Evolutionary conservation across 2,888 invertebrate genomes (phyloP).

Genomic region (Hydroisotoma schaefferi): DNA sequence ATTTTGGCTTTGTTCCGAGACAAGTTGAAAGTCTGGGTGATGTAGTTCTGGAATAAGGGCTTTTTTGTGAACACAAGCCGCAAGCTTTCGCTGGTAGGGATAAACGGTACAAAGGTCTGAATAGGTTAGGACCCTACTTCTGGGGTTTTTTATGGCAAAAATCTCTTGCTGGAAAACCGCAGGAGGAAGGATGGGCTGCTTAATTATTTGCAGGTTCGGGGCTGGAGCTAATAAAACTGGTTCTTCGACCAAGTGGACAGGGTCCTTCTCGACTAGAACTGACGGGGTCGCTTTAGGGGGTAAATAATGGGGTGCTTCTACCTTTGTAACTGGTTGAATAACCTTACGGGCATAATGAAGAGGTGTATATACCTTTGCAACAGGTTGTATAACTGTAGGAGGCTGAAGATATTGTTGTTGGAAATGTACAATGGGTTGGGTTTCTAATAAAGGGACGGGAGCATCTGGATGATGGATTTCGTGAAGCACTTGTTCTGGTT

Average conservation of each 20-base stretch:
- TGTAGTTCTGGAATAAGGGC: conserved; percentile 24
- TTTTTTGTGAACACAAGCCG: conserved; percentile 22
- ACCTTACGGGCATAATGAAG: too few species aligned
- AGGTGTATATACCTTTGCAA: background rate
- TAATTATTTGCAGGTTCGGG: conserved; percentile 13
- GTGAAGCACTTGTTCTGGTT: background rate
- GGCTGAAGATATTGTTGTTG: conserved; percentile 1
- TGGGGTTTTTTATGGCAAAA: conserved; percentile 26
- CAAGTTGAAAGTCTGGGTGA: conserved; percentile 23
- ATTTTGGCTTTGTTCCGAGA: background rate
- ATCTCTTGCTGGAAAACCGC: conserved; percentile 25
- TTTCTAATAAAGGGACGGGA: too few species aligned
- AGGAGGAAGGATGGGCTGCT: conserved; percentile 24
- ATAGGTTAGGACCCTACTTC: conserved; percentile 12
- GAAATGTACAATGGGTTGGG: background rate
- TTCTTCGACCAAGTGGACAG: conserved; percentile 4
- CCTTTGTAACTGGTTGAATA: conserved; percentile 6
- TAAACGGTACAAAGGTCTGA: conserved; percentile 29
- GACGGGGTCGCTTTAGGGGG: background rate
- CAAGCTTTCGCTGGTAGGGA: conserved; percentile 27
- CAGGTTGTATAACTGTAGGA: conserved; percentile 7
- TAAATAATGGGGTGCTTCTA: background rate
- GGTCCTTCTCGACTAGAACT: conserved; percentile 1
- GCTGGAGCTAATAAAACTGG: background rate
- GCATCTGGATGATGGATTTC: background rate